Evolutionary conservation across 2,888 invertebrate species (phyloP).

Genomic region (Helleia helle): DNA sequence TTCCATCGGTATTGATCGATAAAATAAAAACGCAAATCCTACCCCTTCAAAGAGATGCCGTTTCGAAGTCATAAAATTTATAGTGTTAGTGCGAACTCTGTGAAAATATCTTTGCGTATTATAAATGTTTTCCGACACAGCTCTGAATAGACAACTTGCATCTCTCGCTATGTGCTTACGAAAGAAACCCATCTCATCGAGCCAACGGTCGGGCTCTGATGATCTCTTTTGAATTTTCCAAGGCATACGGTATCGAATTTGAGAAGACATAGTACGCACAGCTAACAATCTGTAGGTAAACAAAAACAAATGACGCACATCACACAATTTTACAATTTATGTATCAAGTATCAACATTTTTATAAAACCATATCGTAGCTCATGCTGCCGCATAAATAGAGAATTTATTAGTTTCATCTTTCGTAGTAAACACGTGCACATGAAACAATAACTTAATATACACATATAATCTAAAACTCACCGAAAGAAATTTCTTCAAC

Average conservation of each 20-base stretch:
- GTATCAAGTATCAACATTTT: conserved; percentile 1
- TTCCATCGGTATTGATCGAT: conserved; percentile 12
- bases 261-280: conserved; percentile 53
- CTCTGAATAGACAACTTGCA: conserved; percentile 90
- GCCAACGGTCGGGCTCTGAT: conserved; percentile 80
- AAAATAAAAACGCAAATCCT: conserved; percentile 26
- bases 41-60: conserved; percentile 78
- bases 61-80: conserved; percentile 80
- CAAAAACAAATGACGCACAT: conserved; percentile 65
- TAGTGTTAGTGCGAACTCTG: conserved; percentile 81
- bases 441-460: conserved; percentile 29
- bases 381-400: conserved; percentile 53
- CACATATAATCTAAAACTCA: conserved; percentile 39
- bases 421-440: conserved; percentile 63
- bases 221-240: conserved; percentile 66
- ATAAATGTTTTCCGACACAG: conserved; percentile 88
- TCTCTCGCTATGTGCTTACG: conserved; percentile 92
- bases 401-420: conserved; percentile 64
- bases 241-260: conserved; percentile 61
- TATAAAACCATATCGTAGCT: conserved; percentile 63
- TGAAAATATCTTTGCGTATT: conserved; percentile 82
- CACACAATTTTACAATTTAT: conserved; percentile 13
- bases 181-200: conserved; percentile 86
- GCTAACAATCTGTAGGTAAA: conserved; percentile 66
- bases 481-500: conserved; percentile 50